Conservation (phyloP, 1,140 invertebrate genomes). For the Globodera rostochiensis region DNA sequence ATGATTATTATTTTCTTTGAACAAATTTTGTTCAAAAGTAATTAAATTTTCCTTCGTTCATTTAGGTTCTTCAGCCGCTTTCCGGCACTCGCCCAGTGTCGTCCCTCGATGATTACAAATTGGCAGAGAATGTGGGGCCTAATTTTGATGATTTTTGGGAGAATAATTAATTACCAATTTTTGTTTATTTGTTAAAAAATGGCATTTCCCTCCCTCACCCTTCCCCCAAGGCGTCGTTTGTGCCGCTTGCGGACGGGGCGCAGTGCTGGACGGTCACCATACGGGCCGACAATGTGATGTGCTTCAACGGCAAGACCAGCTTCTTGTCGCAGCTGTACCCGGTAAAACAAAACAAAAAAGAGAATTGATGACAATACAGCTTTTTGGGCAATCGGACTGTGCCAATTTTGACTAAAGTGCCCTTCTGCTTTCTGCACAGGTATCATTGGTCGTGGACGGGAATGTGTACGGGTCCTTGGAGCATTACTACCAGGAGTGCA, state of each 20-base stretch:
- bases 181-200: neutral
- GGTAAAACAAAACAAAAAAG: conserved; percentile 35
- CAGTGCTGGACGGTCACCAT: conserved; percentile 36
- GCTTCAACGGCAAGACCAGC: conserved; percentile 43
- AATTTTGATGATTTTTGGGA: neutral
- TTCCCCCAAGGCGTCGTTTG: neutral
- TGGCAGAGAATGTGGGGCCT: too few relatives aligned
- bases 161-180: neutral
- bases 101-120: neutral
- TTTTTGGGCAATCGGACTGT: too few relatives aligned
- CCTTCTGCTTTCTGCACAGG: conserved; percentile 29
- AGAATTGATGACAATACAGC: neutral
- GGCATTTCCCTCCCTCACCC: too few relatives aligned
- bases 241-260: conserved; percentile 12
- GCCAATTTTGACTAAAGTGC: too few relatives aligned
- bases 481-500: conserved; percentile 55
- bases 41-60: neutral
- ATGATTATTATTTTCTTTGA: too few relatives aligned
- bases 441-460: conserved; percentile 35
- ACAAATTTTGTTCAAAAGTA: too few relatives aligned
- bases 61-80: neutral
- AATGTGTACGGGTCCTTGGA: conserved; percentile 46
- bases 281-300: conserved; percentile 40
- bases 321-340: conserved; percentile 46
- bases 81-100: too few relatives aligned